These are phyloP conservation scores for Nettapus auritus DNA, from an alignment of 2,113 vertebrate genomes.

Conservation along the genomic window DNA sequence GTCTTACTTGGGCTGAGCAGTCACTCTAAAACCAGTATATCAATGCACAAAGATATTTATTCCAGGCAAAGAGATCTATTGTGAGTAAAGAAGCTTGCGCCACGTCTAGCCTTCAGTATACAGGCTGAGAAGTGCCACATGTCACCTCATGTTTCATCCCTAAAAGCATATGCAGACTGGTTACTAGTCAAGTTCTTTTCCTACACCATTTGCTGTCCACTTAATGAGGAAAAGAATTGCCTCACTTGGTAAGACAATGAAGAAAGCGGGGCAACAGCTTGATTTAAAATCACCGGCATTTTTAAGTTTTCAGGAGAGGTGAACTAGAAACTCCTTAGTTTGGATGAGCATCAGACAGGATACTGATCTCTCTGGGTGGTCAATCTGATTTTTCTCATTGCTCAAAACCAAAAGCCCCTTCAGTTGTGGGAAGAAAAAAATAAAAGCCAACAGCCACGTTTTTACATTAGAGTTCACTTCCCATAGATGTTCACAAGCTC, in stretches of 20 bases:
- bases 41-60: background rate
- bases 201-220: background rate
- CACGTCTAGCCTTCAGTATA: background rate
- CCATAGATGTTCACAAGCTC: background rate
- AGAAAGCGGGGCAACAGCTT: background rate
- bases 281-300: background rate
- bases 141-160: slow-evolving; percentile 17
- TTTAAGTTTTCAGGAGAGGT: background rate
- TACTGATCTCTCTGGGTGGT: fast-evolving
- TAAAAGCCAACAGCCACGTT: background rate
- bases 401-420: background rate
- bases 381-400: background rate
- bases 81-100: background rate
- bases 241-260: fast-evolving
- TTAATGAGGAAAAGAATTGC: background rate
- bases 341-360: background rate
- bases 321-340: background rate
- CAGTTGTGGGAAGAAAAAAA: background rate
- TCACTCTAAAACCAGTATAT: background rate
- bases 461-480: background rate
- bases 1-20: background rate
- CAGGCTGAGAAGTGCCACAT: background rate
- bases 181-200: background rate
- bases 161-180: background rate
- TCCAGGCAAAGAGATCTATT: background rate